Evolutionary conservation across 2,888 invertebrate genomes (phyloP), one percentile per base, ranked within the genome.

Genomic region (Aelia acuminata): DNA sequence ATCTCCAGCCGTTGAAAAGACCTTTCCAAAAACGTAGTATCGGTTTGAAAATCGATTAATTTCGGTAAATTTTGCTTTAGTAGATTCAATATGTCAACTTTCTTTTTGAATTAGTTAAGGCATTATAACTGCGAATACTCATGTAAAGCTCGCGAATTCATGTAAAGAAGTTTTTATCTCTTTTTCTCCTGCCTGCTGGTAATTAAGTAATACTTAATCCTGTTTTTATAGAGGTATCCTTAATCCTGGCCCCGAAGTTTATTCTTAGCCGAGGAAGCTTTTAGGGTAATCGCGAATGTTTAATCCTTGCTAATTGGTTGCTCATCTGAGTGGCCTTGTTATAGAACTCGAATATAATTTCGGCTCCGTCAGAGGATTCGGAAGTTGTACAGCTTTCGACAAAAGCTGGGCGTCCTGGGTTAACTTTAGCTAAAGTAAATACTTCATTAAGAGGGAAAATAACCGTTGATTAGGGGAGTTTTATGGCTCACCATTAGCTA

Each of bases 291-390:
- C 35, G 31, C 63, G 20, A 70, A 35, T 70, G 63, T 70, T 70
- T 70, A 35, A 70, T 70, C 63, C 31, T 7, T 35, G 63, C 63
- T 70, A 70, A 35, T 70, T 70, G 63, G 63, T 31, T 35, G 18
- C 63, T 20, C 63, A 0, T 63, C 63, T 31, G 31, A 70, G 35
- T 70, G 35, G 63, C 63, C 63, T 70, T 70, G 63, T 70, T 70
- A 70, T 35, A 35, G 31, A 70, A 70, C 63, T 70, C 1, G 63
- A 70, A 70, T 70, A 70, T 70, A 70, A 70, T 70, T 70, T 35
- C 35, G 8, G 18, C 63, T 8, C 63, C 18, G 57, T 1, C 63
- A 11, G 63, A 1, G 18, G 31, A 70, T 70, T 70, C 18, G 31
- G 63, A 70, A 70, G 63, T 70, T 63, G 63, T 31, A 63, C 15